Conservation (phyloP, 2,113 vertebrate species). For the Erythrolamprus reginae region DNA sequence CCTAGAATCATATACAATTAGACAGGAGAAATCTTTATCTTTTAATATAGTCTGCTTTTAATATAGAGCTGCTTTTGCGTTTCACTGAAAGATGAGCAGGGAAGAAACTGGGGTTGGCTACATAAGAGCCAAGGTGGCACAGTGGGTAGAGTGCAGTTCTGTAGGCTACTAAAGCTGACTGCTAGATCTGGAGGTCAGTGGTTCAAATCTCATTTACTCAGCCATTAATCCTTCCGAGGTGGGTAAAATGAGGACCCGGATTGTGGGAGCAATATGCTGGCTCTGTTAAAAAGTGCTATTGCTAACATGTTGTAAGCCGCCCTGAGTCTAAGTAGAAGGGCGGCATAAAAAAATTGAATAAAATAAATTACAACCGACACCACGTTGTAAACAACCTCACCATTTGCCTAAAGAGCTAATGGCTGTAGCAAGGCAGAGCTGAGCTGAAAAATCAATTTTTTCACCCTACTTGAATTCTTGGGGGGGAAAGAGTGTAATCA, state of each 20-base stretch:
- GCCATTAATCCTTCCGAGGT: no score
- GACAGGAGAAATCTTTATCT: neutral
- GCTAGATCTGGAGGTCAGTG: no score
- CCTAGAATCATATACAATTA: neutral
- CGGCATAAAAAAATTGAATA: no score
- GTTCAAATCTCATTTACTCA: no score
- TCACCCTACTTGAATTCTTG: neutral
- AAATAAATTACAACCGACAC: neutral
- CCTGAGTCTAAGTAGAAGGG: no score
- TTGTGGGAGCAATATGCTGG: no score
- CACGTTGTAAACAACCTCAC: neutral
- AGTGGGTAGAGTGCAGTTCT: no score
- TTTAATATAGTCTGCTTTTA: neutral
- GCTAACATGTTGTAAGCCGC: no score
- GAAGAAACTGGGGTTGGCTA: neutral
- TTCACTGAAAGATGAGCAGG: neutral
- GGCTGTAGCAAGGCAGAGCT: neutral
- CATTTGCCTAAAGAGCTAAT: neutral
- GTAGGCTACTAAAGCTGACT: no score
- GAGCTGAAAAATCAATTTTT: neutral
- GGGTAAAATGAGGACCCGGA: no score
- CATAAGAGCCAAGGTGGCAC: no score
- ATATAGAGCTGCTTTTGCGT: neutral
- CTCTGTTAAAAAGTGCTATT: no score
- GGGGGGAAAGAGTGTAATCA: neutral